phyloP scores from a whole-genome alignment of 2,113 vertebrate genomes.

The Gallinago media region DNA sequence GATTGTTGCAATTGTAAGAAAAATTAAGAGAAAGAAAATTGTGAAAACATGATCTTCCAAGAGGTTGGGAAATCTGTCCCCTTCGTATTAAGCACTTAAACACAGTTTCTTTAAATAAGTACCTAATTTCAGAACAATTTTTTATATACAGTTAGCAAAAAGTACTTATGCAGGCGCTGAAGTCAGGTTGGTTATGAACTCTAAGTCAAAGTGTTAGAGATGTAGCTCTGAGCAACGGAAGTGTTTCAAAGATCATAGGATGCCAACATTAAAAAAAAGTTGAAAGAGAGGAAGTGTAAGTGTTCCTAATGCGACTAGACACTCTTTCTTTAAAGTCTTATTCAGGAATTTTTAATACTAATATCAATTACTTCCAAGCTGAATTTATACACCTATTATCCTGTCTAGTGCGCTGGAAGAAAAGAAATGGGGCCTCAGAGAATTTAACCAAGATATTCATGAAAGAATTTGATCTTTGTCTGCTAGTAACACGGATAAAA shows the following conservation, averaged over 20 bases:
- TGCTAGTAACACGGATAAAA: conserved; percentile 38
- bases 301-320: conserved; percentile 48
- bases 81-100: neutral
- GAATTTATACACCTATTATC: conserved; percentile 63
- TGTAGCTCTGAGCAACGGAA: conserved; percentile 29
- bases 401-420: conserved; percentile 27
- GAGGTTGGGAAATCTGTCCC: neutral
- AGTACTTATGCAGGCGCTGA: neutral
- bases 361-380: conserved; percentile 63
- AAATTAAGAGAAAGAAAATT: neutral
- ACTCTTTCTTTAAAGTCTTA: conserved; percentile 51
- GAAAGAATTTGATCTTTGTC: conserved; percentile 62
- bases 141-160: neutral
- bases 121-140: neutral
- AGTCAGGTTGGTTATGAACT: neutral
- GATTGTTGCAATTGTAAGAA: neutral
- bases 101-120: neutral
- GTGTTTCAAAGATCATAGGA: conserved; percentile 48
- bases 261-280: neutral
- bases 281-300: neutral
- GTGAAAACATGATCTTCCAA: neutral
- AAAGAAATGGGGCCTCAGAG: conserved; percentile 53
- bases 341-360: conserved; percentile 57
- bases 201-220: neutral
- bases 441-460: conserved; percentile 53